Evolutionary conservation across 2,888 invertebrate genomes (phyloP), one percentile per base, ranked within the genome.

Genomic region (Platycnemis pennipes): DNA sequence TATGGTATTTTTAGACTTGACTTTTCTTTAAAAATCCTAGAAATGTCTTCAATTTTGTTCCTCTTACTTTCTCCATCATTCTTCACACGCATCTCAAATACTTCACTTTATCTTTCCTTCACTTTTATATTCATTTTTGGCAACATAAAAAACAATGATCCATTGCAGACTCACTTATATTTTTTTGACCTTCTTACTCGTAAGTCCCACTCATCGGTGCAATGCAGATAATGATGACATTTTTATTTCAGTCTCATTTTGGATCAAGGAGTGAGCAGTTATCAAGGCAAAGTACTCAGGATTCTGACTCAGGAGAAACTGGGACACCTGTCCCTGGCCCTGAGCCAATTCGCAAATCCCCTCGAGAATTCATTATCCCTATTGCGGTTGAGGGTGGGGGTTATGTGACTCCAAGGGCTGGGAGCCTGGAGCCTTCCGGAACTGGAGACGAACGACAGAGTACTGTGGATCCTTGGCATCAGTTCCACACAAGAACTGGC

Each of bases 361-460:
- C 99, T 31, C 97, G 99, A 87, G 99, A 99, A 96, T 99, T 98
- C 96, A 99, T 99, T 96, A 99, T 99, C 96, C 99, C 99, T n/a
- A 99, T 99, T 96, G 98, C 98, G 37, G 98, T 99, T 94, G 99
- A 99, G 96, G 99, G 99, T 95, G 98, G 98, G 95, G 99, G 98
- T 95, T 98, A 98, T 96, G 98, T 98, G 11, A 98, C 98, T 45
- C 98, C 98, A 45, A 97, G 98, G 94, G 97, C 97, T 95, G 98
- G 98, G 95, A 98, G 98, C 96, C 97, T 98, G 94, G 98, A 98
- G 96, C 98, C 98, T 31, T 97, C 97, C 31, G 94, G 88, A 45
- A 63, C 88, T 88, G 7, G 98, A 98, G 94, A 96, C 96, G 77
- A 97, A 97, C 63, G 97, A 97, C 95, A 97, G 97, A 88, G 97